Conservation (phyloP, 2,113 vertebrate species). For the Lota lota region DNA sequence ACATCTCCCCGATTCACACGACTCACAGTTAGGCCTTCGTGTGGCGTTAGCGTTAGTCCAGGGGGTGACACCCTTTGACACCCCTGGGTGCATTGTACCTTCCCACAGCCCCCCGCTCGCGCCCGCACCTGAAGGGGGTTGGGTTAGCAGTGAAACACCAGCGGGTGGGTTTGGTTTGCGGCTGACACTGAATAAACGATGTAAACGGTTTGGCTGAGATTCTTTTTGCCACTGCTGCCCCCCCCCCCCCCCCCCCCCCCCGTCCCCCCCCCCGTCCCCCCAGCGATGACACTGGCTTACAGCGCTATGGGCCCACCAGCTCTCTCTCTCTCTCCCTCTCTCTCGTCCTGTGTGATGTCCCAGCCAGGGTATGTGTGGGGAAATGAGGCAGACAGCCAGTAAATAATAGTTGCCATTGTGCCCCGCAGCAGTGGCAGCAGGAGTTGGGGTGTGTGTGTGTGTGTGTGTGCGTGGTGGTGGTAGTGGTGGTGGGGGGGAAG, state of each 20-base stretch:
- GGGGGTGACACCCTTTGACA: conserved; percentile 49
- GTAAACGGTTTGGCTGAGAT: conserved; percentile 65
- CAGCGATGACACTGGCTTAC: conserved; percentile 50
- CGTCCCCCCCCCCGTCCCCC: conserved; percentile 28
- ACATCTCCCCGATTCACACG: conserved; percentile 65
- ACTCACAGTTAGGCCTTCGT: conserved; percentile 49
- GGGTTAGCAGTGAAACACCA: no score
- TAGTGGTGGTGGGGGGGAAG: conserved; percentile 16
- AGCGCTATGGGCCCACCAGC: neutral
- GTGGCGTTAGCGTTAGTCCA: conserved; percentile 60
- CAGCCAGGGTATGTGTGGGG: conserved; percentile 67
- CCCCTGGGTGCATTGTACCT: conserved; percentile 38
- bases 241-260: no score
- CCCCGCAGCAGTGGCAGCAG: conserved; percentile 48
- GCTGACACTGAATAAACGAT: conserved; percentile 68
- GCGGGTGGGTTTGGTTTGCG: conserved; percentile 59
- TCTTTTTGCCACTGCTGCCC: conserved; percentile 59
- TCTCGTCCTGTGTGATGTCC: conserved; percentile 17
- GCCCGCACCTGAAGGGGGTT: conserved; percentile 48
- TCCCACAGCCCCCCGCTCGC: conserved; percentile 27
- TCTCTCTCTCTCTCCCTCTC: conserved; percentile 42
- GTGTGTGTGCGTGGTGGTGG: neutral
- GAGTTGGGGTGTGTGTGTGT: neutral
- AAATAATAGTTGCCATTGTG: conserved; percentile 74
- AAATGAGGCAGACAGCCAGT: conserved; percentile 76